Conservation (phyloP, 2,797 vertebrate species). For the Carcharodon carcharias region DNA sequence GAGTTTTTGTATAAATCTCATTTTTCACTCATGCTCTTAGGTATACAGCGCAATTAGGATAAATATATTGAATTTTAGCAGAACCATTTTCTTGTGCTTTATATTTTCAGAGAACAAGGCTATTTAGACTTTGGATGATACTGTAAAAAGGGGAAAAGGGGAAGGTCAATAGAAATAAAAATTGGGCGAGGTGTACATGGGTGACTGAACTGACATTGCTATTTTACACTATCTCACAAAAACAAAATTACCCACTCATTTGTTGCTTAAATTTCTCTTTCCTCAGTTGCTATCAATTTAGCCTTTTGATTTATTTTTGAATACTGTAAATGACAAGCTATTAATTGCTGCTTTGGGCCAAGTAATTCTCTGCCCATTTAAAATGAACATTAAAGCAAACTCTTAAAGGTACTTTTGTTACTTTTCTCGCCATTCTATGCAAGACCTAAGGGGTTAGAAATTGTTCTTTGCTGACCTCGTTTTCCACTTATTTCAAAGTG, state of each 20-base stretch:
- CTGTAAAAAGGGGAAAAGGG: not conserved
- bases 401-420: not conserved
- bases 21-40: not conserved
- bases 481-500: not conserved
- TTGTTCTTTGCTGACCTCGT: not conserved
- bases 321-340: not conserved
- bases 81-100: constrained; percentile 9
- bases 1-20: not conserved
- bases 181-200: not conserved
- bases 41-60: not conserved
- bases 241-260: not conserved
- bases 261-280: not conserved
- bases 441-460: not conserved
- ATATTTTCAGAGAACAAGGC: not conserved
- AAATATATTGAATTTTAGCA: not conserved
- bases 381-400: not conserved
- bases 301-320: not conserved
- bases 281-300: not conserved
- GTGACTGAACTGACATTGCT: not conserved
- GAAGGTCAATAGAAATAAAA: not conserved
- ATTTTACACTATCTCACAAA: not conserved
- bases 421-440: constrained; percentile 1
- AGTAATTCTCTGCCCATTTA: not conserved
- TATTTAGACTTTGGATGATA: not conserved
- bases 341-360: not conserved